Percentiles rank a stretch among this genome's conserved stretches.
Conservation (phyloP, 2,797 vertebrate species). For the Yasuhikotakia modesta region DNA sequence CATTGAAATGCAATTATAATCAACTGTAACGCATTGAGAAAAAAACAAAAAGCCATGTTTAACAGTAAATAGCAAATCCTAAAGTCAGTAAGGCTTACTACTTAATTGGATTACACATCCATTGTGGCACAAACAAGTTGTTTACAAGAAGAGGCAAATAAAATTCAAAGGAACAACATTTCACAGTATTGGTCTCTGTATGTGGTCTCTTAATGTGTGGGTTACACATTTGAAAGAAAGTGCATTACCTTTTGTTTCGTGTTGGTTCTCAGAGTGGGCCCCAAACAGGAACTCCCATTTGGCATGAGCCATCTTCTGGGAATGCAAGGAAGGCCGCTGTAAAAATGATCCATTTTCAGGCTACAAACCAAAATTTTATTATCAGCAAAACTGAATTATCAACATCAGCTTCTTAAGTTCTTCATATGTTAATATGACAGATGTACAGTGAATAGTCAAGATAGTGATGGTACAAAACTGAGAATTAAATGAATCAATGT, state of each 20-base stretch:
- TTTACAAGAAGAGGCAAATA: conserved; percentile 57
- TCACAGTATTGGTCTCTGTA: not conserved
- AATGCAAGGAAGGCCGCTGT: conserved; percentile 75
- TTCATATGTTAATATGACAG: not conserved
- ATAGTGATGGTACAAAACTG: not conserved
- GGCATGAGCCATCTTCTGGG: conserved; percentile 89
- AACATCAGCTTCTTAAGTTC: not conserved
- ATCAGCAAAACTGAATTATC: not conserved
- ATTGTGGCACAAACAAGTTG: conserved; percentile 57
- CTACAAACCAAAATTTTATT: conserved; percentile 68
- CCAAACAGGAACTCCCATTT: conserved; percentile 99
- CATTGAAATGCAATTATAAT: not conserved
- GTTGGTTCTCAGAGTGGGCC: conserved; percentile 60
- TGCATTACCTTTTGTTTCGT: conserved; percentile 66
- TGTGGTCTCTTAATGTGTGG: too few species aligned
- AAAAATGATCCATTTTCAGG: conserved; percentile 68
- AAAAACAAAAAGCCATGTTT: conserved; percentile 1
- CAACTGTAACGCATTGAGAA: not conserved
- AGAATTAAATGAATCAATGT: too few species aligned
- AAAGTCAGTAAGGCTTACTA: conserved; percentile 7
- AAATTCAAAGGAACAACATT: conserved; percentile 21
- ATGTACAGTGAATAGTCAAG: not conserved
- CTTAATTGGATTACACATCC: conserved; percentile 69
- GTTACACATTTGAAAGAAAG: not conserved
- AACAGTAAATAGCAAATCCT: conserved; percentile 1